A percentile compares a stretch with the other conserved stretches of the same genome.
Conservation (phyloP, 2,113 vertebrate genomes). For the Rana temporaria region DNA sequence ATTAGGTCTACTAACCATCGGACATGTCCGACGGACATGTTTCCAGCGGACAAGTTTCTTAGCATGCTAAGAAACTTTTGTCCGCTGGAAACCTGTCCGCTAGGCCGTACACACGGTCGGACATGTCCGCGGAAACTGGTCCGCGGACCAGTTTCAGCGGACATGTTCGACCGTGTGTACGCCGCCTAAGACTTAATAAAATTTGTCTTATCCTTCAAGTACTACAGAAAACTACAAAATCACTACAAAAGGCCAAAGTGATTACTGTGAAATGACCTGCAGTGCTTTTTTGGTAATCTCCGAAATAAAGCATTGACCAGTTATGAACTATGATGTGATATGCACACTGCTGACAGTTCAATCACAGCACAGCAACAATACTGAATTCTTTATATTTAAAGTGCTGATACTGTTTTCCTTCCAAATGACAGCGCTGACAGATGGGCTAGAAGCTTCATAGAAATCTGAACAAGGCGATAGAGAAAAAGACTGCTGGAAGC, state of each 20-base stretch:
- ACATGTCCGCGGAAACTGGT: too few relatives aligned
- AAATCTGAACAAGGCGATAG: slow-evolving; percentile 84
- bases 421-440: slow-evolving; percentile 86
- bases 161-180: too few relatives aligned
- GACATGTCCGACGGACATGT: too few relatives aligned
- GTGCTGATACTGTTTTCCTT: slow-evolving; percentile 85
- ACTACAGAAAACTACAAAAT: neutral
- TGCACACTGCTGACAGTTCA: slow-evolving; percentile 79
- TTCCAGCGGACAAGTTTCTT: too few relatives aligned
- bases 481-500: slow-evolving; percentile 82
- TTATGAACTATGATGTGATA: slow-evolving; percentile 82
- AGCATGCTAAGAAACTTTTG: too few relatives aligned
- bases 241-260: neutral
- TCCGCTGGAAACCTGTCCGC: too few relatives aligned
- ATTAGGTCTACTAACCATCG: too few relatives aligned
- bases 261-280: neutral
- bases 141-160: too few relatives aligned
- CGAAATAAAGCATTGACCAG: slow-evolving; percentile 78
- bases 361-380: slow-evolving; percentile 83
- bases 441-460: slow-evolving; percentile 81
- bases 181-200: too few relatives aligned
- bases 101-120: too few relatives aligned
- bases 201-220: too few relatives aligned
- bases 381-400: slow-evolving; percentile 85
- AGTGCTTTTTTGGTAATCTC: slow-evolving; percentile 67